These are phyloP conservation scores for Geotrypetes seraphini DNA, from an alignment of 2,797 vertebrate species.

Conservation along the genomic window DNA sequence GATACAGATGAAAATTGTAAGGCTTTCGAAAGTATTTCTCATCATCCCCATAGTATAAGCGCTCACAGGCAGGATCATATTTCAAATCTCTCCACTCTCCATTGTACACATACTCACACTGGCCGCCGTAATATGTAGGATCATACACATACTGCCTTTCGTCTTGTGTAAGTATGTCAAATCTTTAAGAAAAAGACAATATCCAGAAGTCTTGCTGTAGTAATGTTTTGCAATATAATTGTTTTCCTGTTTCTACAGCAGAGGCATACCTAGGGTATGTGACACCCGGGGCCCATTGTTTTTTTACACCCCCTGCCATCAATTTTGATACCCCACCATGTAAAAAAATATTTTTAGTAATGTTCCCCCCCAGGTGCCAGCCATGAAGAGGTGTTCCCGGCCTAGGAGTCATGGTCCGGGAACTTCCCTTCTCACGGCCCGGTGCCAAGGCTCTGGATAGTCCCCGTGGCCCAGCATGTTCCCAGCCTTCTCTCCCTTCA, in stretches of 20 bases:
- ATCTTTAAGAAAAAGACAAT: conserved; percentile 44
- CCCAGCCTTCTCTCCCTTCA: no score
- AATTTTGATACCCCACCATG: no score
- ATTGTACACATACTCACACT: conserved; percentile 82
- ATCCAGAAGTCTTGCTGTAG: accelerated
- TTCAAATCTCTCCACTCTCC: conserved; percentile 81
- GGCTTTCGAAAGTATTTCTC: conserved; percentile 88
- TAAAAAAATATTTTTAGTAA: no score
- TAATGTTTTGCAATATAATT: not conserved
- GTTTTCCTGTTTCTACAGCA: accelerated
- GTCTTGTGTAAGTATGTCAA: conserved; percentile 61
- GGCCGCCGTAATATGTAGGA: conserved; percentile 64
- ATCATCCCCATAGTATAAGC: conserved; percentile 67
- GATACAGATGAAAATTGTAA: conserved; percentile 79
- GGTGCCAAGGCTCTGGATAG: no score
- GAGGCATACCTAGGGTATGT: no score
- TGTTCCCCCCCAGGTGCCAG: no score
- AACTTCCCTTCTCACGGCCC: no score
- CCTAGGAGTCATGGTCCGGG: no score
- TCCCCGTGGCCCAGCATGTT: no score
- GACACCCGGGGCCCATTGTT: no score
- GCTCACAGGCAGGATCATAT: conserved; percentile 75
- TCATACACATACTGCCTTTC: conserved; percentile 59
- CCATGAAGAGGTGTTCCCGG: no score
- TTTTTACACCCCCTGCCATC: no score